phyloP scores from a whole-genome alignment of 2,113 vertebrate genomes.

The Leptodactylus fuscus region DNA sequence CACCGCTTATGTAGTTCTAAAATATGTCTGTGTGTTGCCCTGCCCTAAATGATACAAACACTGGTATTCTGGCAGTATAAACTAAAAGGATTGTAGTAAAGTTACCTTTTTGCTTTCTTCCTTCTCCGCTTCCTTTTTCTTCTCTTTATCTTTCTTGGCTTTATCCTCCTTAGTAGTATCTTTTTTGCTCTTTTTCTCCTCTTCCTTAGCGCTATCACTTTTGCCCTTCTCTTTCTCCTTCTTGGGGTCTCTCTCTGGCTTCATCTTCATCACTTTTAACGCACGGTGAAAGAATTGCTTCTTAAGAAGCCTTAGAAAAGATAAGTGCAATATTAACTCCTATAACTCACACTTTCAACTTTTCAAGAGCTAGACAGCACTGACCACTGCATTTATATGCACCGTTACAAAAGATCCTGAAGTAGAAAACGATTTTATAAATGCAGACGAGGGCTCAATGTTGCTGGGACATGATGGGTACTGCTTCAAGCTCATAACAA shows the following conservation, averaged over 20 bases:
- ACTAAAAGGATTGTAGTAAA: background rate
- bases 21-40: too few relatives aligned
- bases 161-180: slow-evolving; percentile 79
- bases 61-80: background rate
- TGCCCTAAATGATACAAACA: too few relatives aligned
- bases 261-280: slow-evolving; percentile 98
- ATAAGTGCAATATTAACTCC: background rate
- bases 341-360: background rate
- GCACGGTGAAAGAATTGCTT: slow-evolving; percentile 98
- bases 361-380: too few relatives aligned
- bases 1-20: too few relatives aligned
- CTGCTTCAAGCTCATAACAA: too few relatives aligned
- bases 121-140: slow-evolving; percentile 88
- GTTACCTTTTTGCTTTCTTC: slow-evolving; percentile 88
- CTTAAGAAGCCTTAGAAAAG: slow-evolving; percentile 86
- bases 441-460: too few relatives aligned
- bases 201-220: slow-evolving; percentile 84
- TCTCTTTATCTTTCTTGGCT: slow-evolving; percentile 82
- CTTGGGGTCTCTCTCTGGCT: slow-evolving; percentile 90
- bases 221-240: slow-evolving; percentile 81
- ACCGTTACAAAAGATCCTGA: background rate
- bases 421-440: too few relatives aligned
- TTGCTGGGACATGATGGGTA: too few relatives aligned
- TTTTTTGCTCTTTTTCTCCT: slow-evolving; percentile 88
- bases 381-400: too few relatives aligned